Evolutionary conservation across 64 coral and sea anemone species (phyloP), one percentile per base, ranked within the genome.

Genomic region (Dendrophyllia cribrosa): DNA sequence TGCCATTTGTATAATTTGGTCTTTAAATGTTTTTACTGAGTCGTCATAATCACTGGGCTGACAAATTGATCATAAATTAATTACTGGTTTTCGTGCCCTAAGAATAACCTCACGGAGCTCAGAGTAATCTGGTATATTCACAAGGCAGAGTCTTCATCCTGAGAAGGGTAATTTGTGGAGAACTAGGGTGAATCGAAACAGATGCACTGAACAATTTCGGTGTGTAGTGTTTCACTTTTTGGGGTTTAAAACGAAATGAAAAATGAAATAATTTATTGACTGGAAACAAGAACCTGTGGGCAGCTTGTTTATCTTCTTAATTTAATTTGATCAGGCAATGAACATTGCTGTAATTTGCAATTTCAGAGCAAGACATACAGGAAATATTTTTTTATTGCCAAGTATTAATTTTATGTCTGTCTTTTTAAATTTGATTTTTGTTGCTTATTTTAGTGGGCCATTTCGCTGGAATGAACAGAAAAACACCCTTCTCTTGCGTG

Each of bases 401-500:
- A 15, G 72, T 50, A 74, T 74, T 74, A 78, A 78, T 78, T 79
- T 75, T 89, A 49, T 71, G 44, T 71, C 68, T 43, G 68, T 71
- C 24, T 71, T 1, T 67, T 67, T 67, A 4, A 67, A 25, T 34
- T 7, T 86, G 48, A 79, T 53, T 50, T 70, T 83, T 90, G 25
- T 79, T 87, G 46, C 45, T 69, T 76, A 76, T 88, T 85, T 48
- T 77, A 95, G 94, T 90, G 94, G 88, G 66, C 79, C 94, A 80
- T 95, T 95, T 91, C 83, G 88, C 43, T 95, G 94, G 94, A 95
- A 80, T 66, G 88, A 91, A 70, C 85, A 77, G 58, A 92, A 78
- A 76, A 88, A 91, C 67, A 88, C 76, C 58, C 74, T 96, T 24
- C 77, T 92, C 17, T 85, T 88, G 60, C 67, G 89, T 44, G 76